Evolutionary conservation across 2,797 vertebrate species (phyloP).

Genomic region (Eleutherodactylus coqui): DNA sequence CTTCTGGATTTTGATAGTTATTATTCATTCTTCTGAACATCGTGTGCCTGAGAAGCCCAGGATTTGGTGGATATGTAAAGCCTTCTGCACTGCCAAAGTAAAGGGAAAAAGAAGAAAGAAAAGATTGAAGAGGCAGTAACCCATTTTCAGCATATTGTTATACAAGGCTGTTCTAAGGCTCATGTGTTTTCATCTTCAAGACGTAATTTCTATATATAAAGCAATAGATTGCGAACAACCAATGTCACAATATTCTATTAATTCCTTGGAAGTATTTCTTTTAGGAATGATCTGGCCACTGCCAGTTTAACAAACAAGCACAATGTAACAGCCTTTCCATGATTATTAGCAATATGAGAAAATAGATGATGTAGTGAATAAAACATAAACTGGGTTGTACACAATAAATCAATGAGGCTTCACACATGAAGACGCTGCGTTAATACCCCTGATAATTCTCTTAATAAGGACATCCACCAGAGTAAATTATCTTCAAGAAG

Average conservation of each 20-base stretch:
- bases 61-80: background rate
- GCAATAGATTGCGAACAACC: background rate
- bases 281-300: background rate
- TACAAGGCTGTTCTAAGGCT: background rate
- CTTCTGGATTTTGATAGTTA: background rate
- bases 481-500: slow-evolving; percentile 52
- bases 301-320: slow-evolving; percentile 30
- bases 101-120: background rate
- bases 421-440: slow-evolving; percentile 34
- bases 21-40: background rate
- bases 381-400: slow-evolving; percentile 40
- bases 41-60: background rate
- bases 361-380: slow-evolving; percentile 41
- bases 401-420: slow-evolving; percentile 42
- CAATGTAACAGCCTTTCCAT: background rate
- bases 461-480: slow-evolving; percentile 54
- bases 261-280: slow-evolving; percentile 11
- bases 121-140: background rate
- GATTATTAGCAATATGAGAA: slow-evolving; percentile 19
- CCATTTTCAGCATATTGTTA: background rate
- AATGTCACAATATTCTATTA: background rate
- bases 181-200: background rate
- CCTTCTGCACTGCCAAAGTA: background rate
- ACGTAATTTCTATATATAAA: background rate
- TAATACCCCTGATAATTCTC: slow-evolving; percentile 44